A percentile compares a stretch with the other conserved stretches of the same genome.
Evolutionary conservation across 2,797 vertebrate species (phyloP).

Genomic region (Cossypha caffra): DNA sequence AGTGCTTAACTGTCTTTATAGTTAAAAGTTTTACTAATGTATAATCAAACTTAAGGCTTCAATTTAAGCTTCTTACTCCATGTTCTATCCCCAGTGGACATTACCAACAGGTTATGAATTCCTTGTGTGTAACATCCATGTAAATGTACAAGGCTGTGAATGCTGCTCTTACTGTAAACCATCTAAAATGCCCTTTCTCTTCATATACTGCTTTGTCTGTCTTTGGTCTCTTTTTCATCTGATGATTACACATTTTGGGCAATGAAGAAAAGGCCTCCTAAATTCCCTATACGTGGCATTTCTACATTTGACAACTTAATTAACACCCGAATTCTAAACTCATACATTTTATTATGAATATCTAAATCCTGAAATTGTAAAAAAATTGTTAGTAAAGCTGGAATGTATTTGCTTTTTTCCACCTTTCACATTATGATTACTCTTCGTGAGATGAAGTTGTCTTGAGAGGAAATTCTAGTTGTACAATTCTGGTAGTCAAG

Average conservation of each 20-base stretch:
- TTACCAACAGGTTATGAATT: neutral
- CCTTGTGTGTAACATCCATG: neutral
- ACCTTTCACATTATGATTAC: neutral
- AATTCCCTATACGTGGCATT: neutral
- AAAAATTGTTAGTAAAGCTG: neutral
- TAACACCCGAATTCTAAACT: neutral
- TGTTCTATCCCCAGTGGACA: neutral
- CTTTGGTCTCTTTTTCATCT: neutral
- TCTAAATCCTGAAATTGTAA: neutral
- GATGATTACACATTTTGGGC: neutral
- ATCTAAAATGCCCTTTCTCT: neutral
- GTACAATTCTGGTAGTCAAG: neutral
- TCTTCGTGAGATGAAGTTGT: neutral
- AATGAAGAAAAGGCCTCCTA: neutral
- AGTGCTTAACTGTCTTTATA: neutral
- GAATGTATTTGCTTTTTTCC: neutral
- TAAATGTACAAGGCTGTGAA: neutral
- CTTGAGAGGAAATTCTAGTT: neutral
- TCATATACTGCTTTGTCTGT: neutral
- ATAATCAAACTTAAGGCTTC: neutral
- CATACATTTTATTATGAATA: neutral
- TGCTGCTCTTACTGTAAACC: neutral
- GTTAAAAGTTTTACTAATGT: constrained; percentile 10
- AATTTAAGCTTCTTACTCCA: constrained; percentile 10
- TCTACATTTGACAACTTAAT: neutral